A percentile compares a stretch with the other conserved stretches of the same genome.
phyloP scores from a whole-genome alignment of 2,113 vertebrate genomes.

The Pterocles orientalis region DNA sequence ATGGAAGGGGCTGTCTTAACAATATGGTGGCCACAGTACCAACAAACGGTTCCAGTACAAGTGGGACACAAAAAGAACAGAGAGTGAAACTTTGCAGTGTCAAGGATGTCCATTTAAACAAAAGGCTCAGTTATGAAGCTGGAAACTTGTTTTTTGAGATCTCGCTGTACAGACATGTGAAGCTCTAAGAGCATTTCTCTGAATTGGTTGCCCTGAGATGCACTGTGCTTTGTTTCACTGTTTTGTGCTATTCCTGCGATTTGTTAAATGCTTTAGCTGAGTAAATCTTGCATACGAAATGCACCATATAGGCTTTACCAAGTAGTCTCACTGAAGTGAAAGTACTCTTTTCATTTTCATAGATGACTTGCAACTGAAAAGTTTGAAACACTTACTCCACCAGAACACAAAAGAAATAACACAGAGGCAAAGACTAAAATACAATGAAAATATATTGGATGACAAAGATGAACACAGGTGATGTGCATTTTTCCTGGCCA shows the following conservation, averaged over 20 bases:
- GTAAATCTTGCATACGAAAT: not conserved
- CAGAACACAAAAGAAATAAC: not conserved
- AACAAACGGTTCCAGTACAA: not conserved
- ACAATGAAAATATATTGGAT: not conserved
- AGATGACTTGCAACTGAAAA: not conserved
- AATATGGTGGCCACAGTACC: not conserved
- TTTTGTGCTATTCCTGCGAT: conserved; percentile 16
- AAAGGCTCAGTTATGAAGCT: not conserved
- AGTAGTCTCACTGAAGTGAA: not conserved
- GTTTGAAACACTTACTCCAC: not conserved
- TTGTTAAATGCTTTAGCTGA: conserved; percentile 32
- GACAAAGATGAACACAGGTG: not conserved
- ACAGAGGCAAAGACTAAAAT: not conserved
- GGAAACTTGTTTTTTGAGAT: conserved; percentile 44
- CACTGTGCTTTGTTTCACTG: conserved; percentile 43
- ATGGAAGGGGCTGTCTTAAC: not conserved
- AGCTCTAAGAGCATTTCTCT: conserved; percentile 45
- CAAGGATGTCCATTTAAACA: conserved; percentile 11
- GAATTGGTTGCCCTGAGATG: conserved; percentile 27
- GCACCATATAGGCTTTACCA: not conserved
- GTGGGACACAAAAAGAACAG: conserved; percentile 8
- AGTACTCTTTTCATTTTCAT: not conserved
- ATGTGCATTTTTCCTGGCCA: not conserved
- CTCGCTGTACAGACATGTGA: not conserved
- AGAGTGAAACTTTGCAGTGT: conserved; percentile 17